A percentile compares a stretch with the other conserved stretches of the same genome.
These are phyloP conservation scores for Gadus macrocephalus DNA, from an alignment of 2,113 vertebrate species.

Conservation along the genomic window DNA sequence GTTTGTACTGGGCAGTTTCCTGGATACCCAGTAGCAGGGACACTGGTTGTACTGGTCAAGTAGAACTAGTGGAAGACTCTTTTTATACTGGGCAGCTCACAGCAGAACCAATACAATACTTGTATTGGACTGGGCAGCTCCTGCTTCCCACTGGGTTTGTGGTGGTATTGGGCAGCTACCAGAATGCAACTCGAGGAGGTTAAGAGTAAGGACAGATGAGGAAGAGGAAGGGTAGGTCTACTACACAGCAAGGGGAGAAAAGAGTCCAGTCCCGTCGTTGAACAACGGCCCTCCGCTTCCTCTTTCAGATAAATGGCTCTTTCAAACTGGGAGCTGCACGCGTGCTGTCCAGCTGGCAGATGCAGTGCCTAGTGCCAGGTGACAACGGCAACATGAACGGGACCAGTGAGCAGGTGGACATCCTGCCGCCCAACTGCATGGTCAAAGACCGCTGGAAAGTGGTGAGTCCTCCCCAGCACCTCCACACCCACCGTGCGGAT, in stretches of 20 bases:
- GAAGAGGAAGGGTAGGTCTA: no score
- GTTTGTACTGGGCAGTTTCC: neutral
- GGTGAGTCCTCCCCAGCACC: conserved; percentile 74
- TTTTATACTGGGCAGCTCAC: conserved; percentile 22
- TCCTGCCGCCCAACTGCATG: conserved; percentile 95
- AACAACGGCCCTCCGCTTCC: neutral
- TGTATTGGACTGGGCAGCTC: neutral
- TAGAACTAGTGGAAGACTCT: neutral
- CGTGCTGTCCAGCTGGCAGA: conserved; percentile 87
- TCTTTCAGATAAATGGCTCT: conserved; percentile 91
- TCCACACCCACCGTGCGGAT: neutral
- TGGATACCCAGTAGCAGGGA: neutral
- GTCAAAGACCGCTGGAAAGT: conserved; percentile 99
- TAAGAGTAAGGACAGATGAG: no score
- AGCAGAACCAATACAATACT: neutral
- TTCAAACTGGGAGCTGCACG: conserved; percentile 89
- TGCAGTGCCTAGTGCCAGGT: conserved; percentile 96
- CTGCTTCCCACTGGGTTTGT: neutral
- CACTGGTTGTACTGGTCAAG: neutral
- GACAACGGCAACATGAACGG: conserved; percentile 99
- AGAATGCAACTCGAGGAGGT: neutral
- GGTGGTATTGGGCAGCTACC: conserved; percentile 20
- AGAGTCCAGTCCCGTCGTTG: neutral
- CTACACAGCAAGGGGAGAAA: no score
- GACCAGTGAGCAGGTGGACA: conserved; percentile 93